Evolutionary conservation across 2,797 vertebrate species (phyloP).

Genomic region (Esox lucius): DNA sequence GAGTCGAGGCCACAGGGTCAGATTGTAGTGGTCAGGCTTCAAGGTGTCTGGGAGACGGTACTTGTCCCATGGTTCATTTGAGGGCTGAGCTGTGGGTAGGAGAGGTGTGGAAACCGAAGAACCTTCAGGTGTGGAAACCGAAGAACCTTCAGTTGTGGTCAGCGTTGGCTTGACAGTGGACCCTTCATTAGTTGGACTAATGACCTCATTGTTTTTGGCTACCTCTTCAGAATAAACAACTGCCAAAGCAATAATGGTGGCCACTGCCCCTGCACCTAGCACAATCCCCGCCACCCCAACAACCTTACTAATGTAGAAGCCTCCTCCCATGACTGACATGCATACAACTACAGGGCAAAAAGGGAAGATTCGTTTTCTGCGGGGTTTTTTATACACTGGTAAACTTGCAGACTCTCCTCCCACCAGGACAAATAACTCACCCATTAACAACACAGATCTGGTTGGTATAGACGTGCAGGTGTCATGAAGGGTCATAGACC

Average conservation of each 20-base stretch:
- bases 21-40: slow-evolving; percentile 70
- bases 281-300: slow-evolving; percentile 67
- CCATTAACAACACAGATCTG: slow-evolving; percentile 19
- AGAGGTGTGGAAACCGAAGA: not conserved
- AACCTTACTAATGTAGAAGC: slow-evolving; percentile 83
- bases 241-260: slow-evolving; percentile 84
- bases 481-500: not conserved
- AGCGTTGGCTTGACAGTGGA: slow-evolving; percentile 18
- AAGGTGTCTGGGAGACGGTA: slow-evolving; percentile 80
- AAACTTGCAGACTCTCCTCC: slow-evolving; percentile 12
- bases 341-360: slow-evolving; percentile 9
- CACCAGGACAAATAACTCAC: slow-evolving; percentile 30
- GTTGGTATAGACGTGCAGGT: not conserved
- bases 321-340: slow-evolving; percentile 78
- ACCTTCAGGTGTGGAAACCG: slow-evolving; percentile 6
- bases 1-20: slow-evolving; percentile 82
- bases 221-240: slow-evolving; percentile 85
- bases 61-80: slow-evolving; percentile 76
- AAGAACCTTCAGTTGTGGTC: slow-evolving; percentile 29
- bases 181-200: slow-evolving; percentile 31
- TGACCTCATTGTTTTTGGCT: slow-evolving; percentile 50
- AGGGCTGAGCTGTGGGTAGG: slow-evolving; percentile 49
- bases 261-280: slow-evolving; percentile 66
- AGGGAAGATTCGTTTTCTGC: not conserved
- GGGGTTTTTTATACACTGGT: slow-evolving; percentile 41